Base-by-base conservation (phyloP, 2,797 vertebrate genomes). In the Forpus xanthops region DNA sequence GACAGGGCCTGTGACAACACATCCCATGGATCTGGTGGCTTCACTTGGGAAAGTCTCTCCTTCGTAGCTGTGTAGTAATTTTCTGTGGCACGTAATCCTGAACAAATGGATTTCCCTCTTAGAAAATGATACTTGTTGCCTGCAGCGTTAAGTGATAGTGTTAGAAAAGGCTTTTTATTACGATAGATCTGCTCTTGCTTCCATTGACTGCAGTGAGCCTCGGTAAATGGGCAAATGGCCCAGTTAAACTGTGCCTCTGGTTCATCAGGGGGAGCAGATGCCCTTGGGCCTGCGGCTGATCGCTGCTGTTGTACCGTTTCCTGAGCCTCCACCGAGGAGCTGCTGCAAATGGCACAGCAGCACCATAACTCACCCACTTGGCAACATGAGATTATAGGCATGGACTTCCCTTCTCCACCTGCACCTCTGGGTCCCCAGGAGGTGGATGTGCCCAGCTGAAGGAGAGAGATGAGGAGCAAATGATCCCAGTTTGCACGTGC, bases 341-440 rank as follows among this genome's bases (percentile, higher is more conserved):
- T 60, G 61, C 52, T 19, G 33, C 60, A 12, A 23, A 45, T 3
- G 2, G 58, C 49, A 1, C 47, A 8, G 60, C 27, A 5, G 20
- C 3, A 11, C 12, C 4, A 6, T 28, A 25, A 5, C 60, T 24
- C 19, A 3, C 50, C 64, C 12, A 0, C 72, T 49, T 6, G 1
- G 42, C 8, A 37, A 2, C 1, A 13, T 35, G 39, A 50, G 47
- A 6, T 30, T 15, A 14, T 8, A 6, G 2, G 6, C 0, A 0
- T 23, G 84, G 39, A 8, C 65, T 72, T 72, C 39, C 89, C 4
- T 2, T 28, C 53, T 23, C 52, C 11, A 3, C 52, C 37, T 35
- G 50, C 18, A 14, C 33, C 44, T 50, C 1, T 2, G 4, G 16
- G 9, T 23, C 58, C 23, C 12, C 1, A 2, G 6, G 62, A 37